Evolutionary conservation across 2,797 vertebrate genomes (phyloP).

Genomic region (Buphagus erythrorhynchus): DNA sequence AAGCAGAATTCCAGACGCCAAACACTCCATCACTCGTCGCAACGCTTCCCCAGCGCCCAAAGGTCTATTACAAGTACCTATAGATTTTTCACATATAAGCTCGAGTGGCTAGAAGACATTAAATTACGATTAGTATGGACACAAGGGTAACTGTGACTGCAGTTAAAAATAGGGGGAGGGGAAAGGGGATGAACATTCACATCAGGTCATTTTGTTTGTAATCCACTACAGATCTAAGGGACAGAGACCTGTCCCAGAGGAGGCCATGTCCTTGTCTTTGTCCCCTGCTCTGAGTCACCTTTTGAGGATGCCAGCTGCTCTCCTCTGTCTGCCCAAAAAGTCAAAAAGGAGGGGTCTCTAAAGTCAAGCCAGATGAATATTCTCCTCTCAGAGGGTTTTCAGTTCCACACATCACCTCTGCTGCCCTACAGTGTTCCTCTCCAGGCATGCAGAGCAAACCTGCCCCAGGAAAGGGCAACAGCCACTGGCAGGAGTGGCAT

Average conservation of each 20-base stretch:
- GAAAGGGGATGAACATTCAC: not conserved
- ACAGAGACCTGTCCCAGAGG: not conserved
- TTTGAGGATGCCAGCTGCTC: not conserved
- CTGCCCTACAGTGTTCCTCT: not conserved
- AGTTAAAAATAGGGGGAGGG: constrained; percentile 44
- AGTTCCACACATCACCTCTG: not conserved
- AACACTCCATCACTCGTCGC: constrained; percentile 97
- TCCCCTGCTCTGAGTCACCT: not conserved
- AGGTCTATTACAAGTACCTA: constrained; percentile 98
- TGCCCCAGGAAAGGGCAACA: not conserved
- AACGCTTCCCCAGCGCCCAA: constrained; percentile 95
- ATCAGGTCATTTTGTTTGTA: not conserved
- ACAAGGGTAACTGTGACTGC: constrained; percentile 68
- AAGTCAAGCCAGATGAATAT: not conserved
- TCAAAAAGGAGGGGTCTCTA: not conserved
- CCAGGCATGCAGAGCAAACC: not conserved
- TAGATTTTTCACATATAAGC: constrained; percentile 98
- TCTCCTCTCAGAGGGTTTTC: not conserved
- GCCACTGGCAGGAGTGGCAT: not conserved
- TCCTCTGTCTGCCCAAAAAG: not conserved
- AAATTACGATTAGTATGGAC: constrained; percentile 74
- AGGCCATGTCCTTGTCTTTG: not conserved
- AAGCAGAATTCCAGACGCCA: constrained; percentile 96
- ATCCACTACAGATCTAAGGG: not conserved
- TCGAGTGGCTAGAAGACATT: constrained; percentile 91